Conservation (phyloP, 2,113 vertebrate species). For the Leptobrachium leishanense region DNA sequence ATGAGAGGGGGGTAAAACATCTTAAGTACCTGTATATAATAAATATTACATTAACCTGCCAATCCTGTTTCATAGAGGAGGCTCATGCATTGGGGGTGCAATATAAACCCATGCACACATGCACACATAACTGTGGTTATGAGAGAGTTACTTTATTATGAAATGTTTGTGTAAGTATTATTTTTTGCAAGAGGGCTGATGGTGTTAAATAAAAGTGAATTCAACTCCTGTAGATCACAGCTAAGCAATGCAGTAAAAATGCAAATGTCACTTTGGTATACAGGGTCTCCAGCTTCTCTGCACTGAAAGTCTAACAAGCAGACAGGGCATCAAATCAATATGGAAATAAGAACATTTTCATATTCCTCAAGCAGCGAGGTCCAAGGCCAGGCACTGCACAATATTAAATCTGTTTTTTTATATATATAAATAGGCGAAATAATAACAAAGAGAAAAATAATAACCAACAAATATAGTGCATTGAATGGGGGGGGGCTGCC, state of each 20-base stretch:
- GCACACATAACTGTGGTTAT: slow-evolving; percentile 51
- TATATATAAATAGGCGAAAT: no score
- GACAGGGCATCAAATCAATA: background rate
- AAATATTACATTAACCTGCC: no score
- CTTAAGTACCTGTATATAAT: no score
- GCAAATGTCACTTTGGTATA: slow-evolving; percentile 59
- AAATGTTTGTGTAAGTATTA: slow-evolving; percentile 70
- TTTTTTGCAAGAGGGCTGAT: slow-evolving; percentile 75
- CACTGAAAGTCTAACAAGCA: background rate
- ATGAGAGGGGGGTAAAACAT: background rate
- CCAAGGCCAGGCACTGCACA: background rate
- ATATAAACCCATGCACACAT: background rate
- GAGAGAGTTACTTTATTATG: slow-evolving; percentile 68
- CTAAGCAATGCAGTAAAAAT: slow-evolving; percentile 51
- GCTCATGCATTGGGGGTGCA: background rate
- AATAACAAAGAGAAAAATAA: no score
- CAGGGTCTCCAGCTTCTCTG: slow-evolving; percentile 9
- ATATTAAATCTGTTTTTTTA: background rate
- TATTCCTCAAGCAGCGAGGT: background rate
- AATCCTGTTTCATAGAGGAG: background rate
- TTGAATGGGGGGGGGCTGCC: no score
- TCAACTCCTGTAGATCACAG: slow-evolving; percentile 52
- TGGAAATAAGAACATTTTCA: background rate
- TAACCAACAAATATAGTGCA: no score
- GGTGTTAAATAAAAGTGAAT: slow-evolving; percentile 69